These are phyloP conservation scores for Falco novaeseelandiae DNA, from an alignment of 2,797 vertebrate genomes.

Conservation along the genomic window DNA sequence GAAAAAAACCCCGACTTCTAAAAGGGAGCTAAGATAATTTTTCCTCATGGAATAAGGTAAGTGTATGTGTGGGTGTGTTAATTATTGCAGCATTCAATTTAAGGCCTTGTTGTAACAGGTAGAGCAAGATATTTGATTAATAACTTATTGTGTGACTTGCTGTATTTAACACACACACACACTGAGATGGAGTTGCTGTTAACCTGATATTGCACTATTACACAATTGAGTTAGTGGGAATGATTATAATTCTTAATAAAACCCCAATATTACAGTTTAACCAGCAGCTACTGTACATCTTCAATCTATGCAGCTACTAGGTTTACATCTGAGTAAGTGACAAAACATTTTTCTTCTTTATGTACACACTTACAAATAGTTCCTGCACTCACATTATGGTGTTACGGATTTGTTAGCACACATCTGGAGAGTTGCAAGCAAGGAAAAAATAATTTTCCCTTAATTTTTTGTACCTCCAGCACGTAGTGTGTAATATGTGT, in stretches of 20 bases:
- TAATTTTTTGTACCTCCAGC: not conserved
- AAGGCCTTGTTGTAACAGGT: not conserved
- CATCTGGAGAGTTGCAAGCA: not conserved
- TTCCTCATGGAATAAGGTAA: not conserved
- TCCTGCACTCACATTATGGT: not conserved
- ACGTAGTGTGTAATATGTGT: not conserved
- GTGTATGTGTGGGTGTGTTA: not conserved
- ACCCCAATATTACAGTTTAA: not conserved
- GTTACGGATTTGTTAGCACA: not conserved
- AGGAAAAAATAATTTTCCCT: not conserved
- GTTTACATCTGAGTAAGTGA: not conserved
- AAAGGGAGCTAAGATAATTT: not conserved
- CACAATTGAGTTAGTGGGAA: not conserved
- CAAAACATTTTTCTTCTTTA: not conserved
- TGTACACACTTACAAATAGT: not conserved
- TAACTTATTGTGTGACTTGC: not conserved
- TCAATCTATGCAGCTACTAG: not conserved
- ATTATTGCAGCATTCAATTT: not conserved
- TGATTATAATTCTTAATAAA: constrained; percentile 21
- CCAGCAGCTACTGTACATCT: not conserved
- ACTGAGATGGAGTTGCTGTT: not conserved
- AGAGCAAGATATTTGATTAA: not conserved
- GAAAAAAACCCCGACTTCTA: not conserved
- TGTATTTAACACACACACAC: not conserved
- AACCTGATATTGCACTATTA: not conserved